Evolutionary conservation across 1,140 invertebrate species (phyloP).

Genomic region (Dreissena polymorpha): DNA sequence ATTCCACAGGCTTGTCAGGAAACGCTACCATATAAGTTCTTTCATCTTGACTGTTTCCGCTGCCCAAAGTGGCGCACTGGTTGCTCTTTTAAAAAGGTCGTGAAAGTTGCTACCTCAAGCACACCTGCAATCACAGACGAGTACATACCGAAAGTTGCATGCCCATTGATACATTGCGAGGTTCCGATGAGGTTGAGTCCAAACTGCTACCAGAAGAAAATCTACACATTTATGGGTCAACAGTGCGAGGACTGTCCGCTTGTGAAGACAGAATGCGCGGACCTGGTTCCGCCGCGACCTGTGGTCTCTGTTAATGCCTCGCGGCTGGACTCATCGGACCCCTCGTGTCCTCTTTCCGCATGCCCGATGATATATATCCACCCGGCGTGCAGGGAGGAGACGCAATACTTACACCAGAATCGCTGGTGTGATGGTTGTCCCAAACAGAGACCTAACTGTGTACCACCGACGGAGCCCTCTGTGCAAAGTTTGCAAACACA

Average conservation of each 20-base stretch:
- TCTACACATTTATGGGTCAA: constrained; percentile 14
- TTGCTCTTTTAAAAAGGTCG: not conserved
- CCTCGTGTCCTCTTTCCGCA: constrained; percentile 10
- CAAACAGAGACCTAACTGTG: constrained; percentile 5
- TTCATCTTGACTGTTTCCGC: constrained; percentile 18
- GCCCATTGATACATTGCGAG: constrained; percentile 36
- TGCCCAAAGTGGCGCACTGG: constrained; percentile 14
- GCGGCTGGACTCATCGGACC: not conserved
- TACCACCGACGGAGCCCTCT: constrained; percentile 3
- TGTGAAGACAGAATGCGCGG: constrained; percentile 19
- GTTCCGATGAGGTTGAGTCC: not conserved
- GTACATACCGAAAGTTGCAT: not conserved
- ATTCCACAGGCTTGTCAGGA: constrained; percentile 29
- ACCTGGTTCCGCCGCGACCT: constrained; percentile 2
- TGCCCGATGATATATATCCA: constrained; percentile 29
- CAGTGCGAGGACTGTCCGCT: constrained; percentile 40
- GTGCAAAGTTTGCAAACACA: constrained; percentile 8
- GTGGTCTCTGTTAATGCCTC: not conserved
- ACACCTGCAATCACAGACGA: not conserved
- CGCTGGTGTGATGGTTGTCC: constrained; percentile 37
- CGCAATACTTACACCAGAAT: not conserved
- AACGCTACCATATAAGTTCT: constrained; percentile 31
- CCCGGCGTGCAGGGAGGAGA: constrained; percentile 25
- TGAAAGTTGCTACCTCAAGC: not conserved
- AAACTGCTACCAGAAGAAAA: constrained; percentile 21